Percentiles rank a stretch among this genome's conserved stretches.
Evolutionary conservation across 2,888 invertebrate genomes (phyloP).

Genomic region (Cheilosia impressa): DNA sequence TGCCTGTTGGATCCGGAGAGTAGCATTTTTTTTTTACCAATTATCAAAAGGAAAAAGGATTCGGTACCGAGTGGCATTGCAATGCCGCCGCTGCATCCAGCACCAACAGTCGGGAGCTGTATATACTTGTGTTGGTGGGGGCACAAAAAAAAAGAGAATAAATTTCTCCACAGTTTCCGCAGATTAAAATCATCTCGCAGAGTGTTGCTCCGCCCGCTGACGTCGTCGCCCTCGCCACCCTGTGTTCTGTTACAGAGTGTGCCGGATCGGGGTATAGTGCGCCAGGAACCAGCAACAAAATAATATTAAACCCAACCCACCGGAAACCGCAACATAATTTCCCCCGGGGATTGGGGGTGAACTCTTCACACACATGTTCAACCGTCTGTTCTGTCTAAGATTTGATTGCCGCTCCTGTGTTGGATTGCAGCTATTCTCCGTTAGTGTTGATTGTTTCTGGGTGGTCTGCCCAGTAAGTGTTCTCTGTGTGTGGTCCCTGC

Average conservation of each 20-base stretch:
- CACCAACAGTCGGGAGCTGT: background rate
- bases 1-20: constrained; percentile 43
- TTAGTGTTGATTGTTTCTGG: constrained; percentile 51
- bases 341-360: constrained; percentile 58
- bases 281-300: constrained; percentile 60
- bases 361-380: constrained; percentile 25
- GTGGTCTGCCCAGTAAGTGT: constrained; percentile 46
- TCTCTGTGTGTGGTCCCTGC: constrained; percentile 61
- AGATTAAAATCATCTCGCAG: constrained; percentile 56
- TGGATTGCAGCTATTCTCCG: constrained; percentile 14
- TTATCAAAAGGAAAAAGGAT: constrained; percentile 49
- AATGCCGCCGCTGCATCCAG: constrained; percentile 25
- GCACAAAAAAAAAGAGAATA: constrained; percentile 33
- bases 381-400: constrained; percentile 33
- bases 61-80: constrained; percentile 23
- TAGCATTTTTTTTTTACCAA: constrained; percentile 35
- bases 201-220: constrained; percentile 70
- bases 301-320: constrained; percentile 76
- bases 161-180: constrained; percentile 54
- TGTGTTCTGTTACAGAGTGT: constrained; percentile 32
- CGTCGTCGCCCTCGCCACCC: constrained; percentile 52
- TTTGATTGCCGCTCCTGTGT: constrained; percentile 50
- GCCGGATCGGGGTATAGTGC: constrained; percentile 18
- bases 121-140: constrained; percentile 23
- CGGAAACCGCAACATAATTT: constrained; percentile 72